Percentiles rank a stretch among this genome's conserved stretches.
Evolutionary conservation across 2,888 invertebrate species (phyloP).

Genomic region (Drosophila pseudotakahashii): DNA sequence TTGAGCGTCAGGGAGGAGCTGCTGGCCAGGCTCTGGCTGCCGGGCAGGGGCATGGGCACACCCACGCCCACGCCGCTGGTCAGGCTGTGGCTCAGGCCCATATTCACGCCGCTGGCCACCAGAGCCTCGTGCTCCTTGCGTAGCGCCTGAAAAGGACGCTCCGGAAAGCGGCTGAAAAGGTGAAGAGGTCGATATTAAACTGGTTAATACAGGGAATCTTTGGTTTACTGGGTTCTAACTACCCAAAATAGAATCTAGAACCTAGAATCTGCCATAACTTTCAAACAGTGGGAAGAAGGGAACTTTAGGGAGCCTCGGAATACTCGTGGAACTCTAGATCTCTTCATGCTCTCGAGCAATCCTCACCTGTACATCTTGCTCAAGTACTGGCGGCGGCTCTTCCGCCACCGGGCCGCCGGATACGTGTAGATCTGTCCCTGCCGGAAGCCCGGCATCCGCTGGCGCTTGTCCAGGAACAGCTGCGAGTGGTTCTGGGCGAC

Average conservation of each 20-base stretch:
- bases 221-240: too few relatives aligned
- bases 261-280: too few relatives aligned
- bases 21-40: conserved; percentile 42
- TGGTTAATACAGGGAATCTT: too few relatives aligned
- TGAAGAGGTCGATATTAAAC: too few relatives aligned
- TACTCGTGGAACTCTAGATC: too few relatives aligned
- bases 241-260: too few relatives aligned
- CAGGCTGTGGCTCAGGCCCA: conserved; percentile 27
- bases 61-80: background rate
- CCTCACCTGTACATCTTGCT: conserved; percentile 83
- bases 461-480: conserved; percentile 93
- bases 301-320: too few relatives aligned
- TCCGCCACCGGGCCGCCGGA: conserved; percentile 95
- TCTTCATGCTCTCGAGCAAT: too few relatives aligned
- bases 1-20: conserved; percentile 64
- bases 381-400: conserved; percentile 94
- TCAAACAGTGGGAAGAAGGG: too few relatives aligned
- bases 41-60: conserved; percentile 14
- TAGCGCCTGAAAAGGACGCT: conserved; percentile 83
- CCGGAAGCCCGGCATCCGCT: conserved; percentile 94
- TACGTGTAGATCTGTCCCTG: conserved; percentile 97
- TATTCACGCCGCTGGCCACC: conserved; percentile 63
- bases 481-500: conserved; percentile 98
- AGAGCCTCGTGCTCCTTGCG: conserved; percentile 82
- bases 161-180: conserved; percentile 77